Conservation (phyloP, 2,797 vertebrate genomes). For the Allobates femoralis region DNA sequence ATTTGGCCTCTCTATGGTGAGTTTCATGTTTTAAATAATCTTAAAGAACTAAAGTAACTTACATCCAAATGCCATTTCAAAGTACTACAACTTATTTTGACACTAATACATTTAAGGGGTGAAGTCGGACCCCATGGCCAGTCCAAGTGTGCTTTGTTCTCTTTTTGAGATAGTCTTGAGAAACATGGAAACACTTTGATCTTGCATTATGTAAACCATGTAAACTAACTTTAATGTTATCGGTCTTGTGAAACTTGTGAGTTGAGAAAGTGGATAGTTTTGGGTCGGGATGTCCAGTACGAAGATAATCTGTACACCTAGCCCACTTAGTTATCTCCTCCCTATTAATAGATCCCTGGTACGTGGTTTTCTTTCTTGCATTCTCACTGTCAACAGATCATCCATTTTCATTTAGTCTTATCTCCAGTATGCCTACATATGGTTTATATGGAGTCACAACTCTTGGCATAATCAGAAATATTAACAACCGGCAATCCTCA, state of each 20-base stretch:
- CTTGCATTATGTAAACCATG: neutral
- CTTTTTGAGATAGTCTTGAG: neutral
- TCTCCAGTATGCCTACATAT: neutral
- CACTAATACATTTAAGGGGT: neutral
- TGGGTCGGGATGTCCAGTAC: neutral
- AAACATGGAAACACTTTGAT: neutral
- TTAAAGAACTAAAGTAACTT: neutral
- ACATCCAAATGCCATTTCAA: neutral
- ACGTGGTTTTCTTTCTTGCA: neutral
- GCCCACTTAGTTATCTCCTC: neutral
- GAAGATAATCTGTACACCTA: neutral
- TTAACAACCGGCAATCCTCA: neutral
- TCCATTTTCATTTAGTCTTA: neutral
- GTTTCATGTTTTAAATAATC: neutral
- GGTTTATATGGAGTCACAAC: slow-evolving; percentile 11
- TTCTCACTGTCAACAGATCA: slow-evolving; percentile 4
- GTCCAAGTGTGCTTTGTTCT: neutral
- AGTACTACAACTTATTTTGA: neutral
- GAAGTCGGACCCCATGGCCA: neutral
- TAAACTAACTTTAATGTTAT: neutral
- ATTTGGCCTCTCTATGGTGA: too few relatives aligned
- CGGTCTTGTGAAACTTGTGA: neutral
- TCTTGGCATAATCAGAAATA: neutral
- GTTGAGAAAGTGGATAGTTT: neutral
- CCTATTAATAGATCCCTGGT: slow-evolving; percentile 5